Evolutionary conservation across 2,888 invertebrate species (phyloP), one percentile per base, ranked within the genome.

Genomic region (Ferdinandea cuprea): DNA sequence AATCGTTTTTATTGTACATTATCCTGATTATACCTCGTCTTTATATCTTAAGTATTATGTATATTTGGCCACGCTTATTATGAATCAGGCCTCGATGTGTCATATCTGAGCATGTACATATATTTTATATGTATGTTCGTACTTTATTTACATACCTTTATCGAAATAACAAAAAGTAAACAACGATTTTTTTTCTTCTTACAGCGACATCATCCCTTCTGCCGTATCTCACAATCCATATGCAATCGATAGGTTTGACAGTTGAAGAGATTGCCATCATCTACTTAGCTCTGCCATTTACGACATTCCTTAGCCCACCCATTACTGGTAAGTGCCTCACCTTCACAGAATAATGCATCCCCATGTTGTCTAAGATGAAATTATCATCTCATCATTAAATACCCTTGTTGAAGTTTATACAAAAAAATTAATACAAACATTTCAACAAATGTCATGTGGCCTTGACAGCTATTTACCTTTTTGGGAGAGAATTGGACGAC

Each of bases 151-250:
- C 11, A n/a, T 42, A 32, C 25, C 3, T 13, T 58, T 40, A 28
- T 28, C 15, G 28, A 40, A 3, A 19, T 44, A 9, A 3, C 7
- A 58, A 9, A 35, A 35, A 48, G 17, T 42, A 19, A 56, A 68
- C 21, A 52, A 69, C 1, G 15, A 42, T 37, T 42, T 32, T 25
- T 50, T 59, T 56, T 52, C 17, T 59, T n/a, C n/a, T 92, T 92
- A 28, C 90, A 95, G 97, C 96, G 59, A 95, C 96, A 35, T 96
- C 96, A 61, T 95, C 96, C 6, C 92, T 97, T 61, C 91, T 97
- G 73, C 97, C 97, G 0, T 97, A 96, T 90, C 91, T 97, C 88
- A 96, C 97, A 1, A 95, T 97, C 86, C 97, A 97, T 91, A 97
- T 97, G 97, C 96, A 96, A 91, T 91, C 96, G 88, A 94, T 97